Evolutionary conservation across 2,113 vertebrate species (phyloP), one percentile per base, ranked within the genome.

Genomic region (Etheostoma spectabile): DNA sequence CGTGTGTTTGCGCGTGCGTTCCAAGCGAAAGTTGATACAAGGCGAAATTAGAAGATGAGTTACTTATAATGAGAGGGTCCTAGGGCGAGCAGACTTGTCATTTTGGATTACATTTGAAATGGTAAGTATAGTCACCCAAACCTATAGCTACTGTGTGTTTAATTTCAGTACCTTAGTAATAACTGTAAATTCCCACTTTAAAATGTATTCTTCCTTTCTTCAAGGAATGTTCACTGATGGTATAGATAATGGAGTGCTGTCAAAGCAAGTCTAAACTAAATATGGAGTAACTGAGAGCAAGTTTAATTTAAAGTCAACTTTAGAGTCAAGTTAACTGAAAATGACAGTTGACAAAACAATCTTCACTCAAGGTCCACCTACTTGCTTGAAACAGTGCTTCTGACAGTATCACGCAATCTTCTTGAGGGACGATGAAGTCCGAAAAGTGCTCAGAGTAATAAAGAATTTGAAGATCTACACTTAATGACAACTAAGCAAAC

Each of bases 11-110:
- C 6, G 38, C 10, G 2, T 38, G 38, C 2, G 8, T 38, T 8
- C 2, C 42, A 35, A 80, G 76, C 80, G 78, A 87, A 56, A 82
- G 81, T 77, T 74, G 73, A 86, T 82, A 76, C 42, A 18, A 24
- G 14, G 33, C 55, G 22, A 88, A 88, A 86, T 90, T 81, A 91
- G 61, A 90, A 79, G 18, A 79, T 80, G 74, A 76, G 55, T 72
- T 52, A 27, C 15, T 24, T 77, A 51, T 87, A 88, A 90, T 90
- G 64, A 90, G 73, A 92, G 59, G 63, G 68, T 35, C 33, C 76
- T 55, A 74, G n/a, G 51, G 4, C 45, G 14, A 80, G 76, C 42
- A 68, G 72, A 57, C 66, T 65, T 82, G 65, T 70, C 65, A 80
- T 89, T 89, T 79, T 52, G 65, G 33, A 80, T 80, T 60, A 49